Evolutionary conservation across 2,888 invertebrate genomes (phyloP).

Genomic region (Cantharis rufa): DNA sequence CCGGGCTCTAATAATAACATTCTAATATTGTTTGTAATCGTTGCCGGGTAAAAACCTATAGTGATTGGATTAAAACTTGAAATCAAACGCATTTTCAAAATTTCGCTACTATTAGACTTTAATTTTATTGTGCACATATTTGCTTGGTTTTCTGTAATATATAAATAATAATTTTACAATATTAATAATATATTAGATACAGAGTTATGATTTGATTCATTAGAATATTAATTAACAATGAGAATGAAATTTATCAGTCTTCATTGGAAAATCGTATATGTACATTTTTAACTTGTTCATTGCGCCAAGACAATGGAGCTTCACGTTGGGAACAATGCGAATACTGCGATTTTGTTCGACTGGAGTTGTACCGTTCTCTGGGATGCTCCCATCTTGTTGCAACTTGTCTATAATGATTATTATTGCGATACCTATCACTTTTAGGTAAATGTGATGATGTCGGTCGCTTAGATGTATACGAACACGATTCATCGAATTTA

Average conservation of each 20-base stretch:
- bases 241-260: neutral
- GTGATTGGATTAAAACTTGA: too few relatives aligned
- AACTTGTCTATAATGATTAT: neutral
- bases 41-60: too few relatives aligned
- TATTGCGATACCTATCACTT: neutral
- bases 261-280: neutral
- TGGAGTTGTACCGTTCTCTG: neutral
- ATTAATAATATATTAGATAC: neutral
- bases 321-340: neutral
- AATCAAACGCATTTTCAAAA: too few relatives aligned
- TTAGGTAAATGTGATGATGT: neutral
- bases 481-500: neutral
- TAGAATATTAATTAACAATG: neutral
- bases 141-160: neutral
- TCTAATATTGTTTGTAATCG: too few relatives aligned
- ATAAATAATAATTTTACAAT: neutral
- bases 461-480: neutral
- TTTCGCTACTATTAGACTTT: too few relatives aligned
- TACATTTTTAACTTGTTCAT: neutral
- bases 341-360: neutral
- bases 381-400: neutral
- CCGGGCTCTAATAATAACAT: too few relatives aligned
- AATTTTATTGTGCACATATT: neutral
- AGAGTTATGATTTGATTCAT: neutral
- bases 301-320: neutral